Evolutionary conservation across 2,797 vertebrate genomes (phyloP), one percentile per base, ranked within the genome.

Genomic region (Echiichthys vipera): DNA sequence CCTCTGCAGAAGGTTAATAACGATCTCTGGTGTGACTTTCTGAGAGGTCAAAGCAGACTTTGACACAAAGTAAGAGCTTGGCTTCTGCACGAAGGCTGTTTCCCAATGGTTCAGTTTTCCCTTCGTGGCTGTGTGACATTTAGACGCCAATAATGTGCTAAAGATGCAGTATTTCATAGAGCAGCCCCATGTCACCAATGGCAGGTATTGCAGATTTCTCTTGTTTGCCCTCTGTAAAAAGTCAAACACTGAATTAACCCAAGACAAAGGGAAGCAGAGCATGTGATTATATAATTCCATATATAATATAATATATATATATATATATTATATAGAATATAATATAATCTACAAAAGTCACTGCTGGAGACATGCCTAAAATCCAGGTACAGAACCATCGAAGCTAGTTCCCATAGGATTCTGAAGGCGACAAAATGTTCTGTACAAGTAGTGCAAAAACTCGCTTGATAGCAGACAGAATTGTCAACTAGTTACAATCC

Each of bases 111-210:
- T 88, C 84, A 74, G 55, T n/a, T 58, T 76, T 78, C 77, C 90
- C 87, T 59, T 68, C 6, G 90, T 77, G 89, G 80, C 86, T 68
- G 71, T 7, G 58, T 94, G 93, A 93, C 93, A 94, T 94, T 94
- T 92, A 83, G 80, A 90, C 88, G 88, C 81, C 88, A 89, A 91
- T 93, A 93, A 93, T 90, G 83, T 86, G 89, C 87, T 94, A 94
- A 94, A 92, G 91, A 93, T 92, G 91, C 86, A 76, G 72, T 68
- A 68, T 91, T 91, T 91, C 65, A 87, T 56, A 79, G 72, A 84
- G 77, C 69, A 76, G 81, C 65, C 84, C 81, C 70, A 13, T 54
- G 83, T 57, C 80, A 83, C 85, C 64, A 63, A 54, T 24, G 63
- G 71, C 79, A 88, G 86, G 83, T 87, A 70, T 50, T 55, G 74